phyloP scores from a whole-genome alignment of 2,888 invertebrate genomes.

The Azorinus chamasolen region DNA sequence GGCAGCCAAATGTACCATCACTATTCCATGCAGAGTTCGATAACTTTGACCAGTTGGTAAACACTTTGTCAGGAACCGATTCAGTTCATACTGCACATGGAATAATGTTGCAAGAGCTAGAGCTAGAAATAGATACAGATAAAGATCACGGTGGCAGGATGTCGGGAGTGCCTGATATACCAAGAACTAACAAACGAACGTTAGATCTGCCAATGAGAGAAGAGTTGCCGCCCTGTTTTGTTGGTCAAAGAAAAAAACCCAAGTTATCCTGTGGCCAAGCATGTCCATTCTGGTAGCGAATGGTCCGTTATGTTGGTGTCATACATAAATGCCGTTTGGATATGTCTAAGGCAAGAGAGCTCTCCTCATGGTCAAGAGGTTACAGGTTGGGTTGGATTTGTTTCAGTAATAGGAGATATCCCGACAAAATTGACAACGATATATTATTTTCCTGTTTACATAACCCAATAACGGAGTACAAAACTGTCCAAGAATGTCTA shows the following conservation, averaged over 20 bases:
- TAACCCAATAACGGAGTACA: conserved; percentile 21
- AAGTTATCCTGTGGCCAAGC: conserved; percentile 2
- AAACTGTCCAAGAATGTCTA: conserved; percentile 56
- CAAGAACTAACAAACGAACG: conserved; percentile 18
- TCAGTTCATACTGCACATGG: conserved; percentile 70
- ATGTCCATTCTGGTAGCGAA: conserved; percentile 6
- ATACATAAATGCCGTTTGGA: conserved; percentile 17
- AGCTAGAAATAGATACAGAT: not conserved
- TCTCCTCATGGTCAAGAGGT: conserved; percentile 11
- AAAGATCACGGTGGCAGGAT: conserved; percentile 8
- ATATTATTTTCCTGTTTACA: conserved; percentile 65
- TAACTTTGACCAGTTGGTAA: conserved; percentile 67
- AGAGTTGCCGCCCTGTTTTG: conserved; percentile 44
- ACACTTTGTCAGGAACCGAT: conserved; percentile 51
- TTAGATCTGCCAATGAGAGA: too few species aligned
- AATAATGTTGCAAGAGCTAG: conserved; percentile 69
- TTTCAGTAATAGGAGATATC: conserved; percentile 18
- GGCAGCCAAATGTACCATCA: conserved; percentile 41
- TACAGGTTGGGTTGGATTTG: too few species aligned
- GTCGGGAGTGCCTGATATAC: conserved; percentile 12
- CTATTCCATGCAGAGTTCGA: conserved; percentile 73
- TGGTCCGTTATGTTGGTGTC: not conserved
- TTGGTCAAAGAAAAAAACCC: conserved; percentile 41
- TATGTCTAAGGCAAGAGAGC: conserved; percentile 15
- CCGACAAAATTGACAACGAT: conserved; percentile 58